These are phyloP conservation scores for Rhinopomastus cyanomelas DNA, from an alignment of 2,113 vertebrate species.

Conservation along the genomic window DNA sequence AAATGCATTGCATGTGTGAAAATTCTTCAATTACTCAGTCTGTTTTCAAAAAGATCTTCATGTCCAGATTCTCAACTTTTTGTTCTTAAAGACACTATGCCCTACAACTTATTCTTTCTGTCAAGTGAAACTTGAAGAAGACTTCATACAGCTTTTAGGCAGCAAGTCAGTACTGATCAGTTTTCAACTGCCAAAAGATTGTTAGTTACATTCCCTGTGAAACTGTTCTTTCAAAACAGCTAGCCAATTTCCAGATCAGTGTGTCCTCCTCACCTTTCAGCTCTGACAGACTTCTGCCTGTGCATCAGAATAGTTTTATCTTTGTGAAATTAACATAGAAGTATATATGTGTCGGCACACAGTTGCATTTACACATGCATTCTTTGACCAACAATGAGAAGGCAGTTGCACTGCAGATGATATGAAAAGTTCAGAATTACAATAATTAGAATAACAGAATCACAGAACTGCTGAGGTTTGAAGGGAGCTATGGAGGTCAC, in stretches of 20 bases:
- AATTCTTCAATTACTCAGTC: background rate
- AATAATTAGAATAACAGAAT: background rate
- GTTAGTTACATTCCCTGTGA: background rate
- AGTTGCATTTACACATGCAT: background rate
- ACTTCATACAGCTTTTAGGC: background rate
- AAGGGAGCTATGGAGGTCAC: background rate
- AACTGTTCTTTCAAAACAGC: background rate
- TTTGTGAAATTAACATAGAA: background rate
- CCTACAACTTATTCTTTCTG: background rate
- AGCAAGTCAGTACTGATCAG: background rate
- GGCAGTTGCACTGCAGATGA: background rate
- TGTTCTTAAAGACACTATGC: background rate
- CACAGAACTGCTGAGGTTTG: background rate
- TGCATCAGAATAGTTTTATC: background rate
- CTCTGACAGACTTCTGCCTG: background rate
- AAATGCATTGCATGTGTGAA: background rate
- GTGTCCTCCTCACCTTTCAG: background rate
- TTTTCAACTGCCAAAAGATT: background rate
- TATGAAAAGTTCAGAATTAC: background rate
- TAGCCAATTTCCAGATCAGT: background rate
- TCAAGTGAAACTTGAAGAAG: background rate
- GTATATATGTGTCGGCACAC: background rate
- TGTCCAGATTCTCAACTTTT: background rate
- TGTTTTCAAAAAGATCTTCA: background rate
- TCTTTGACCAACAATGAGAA: background rate